Evolutionary conservation across 2,888 invertebrate species (phyloP).

Genomic region (Meiosimyza decipiens): DNA sequence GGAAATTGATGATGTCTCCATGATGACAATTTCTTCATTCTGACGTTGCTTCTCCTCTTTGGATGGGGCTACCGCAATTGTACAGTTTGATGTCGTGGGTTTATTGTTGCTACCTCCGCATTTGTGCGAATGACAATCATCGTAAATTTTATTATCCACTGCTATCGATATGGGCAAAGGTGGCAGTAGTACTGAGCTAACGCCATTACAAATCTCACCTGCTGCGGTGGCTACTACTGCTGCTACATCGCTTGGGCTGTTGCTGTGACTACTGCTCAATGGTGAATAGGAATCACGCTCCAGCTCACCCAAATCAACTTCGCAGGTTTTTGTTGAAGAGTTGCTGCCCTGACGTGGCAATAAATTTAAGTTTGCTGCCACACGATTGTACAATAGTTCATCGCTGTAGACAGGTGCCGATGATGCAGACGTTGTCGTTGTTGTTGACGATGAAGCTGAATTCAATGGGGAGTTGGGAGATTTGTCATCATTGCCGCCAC

Average conservation of each 20-base stretch:
- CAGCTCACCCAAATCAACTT: conserved; percentile 63
- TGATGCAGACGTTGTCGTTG: conserved; percentile 43
- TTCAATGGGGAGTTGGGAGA: conserved; percentile 16
- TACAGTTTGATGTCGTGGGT: conserved; percentile 36
- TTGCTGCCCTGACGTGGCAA: conserved; percentile 51
- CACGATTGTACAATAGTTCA: conserved; percentile 47
- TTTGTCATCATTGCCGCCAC: conserved; percentile 16
- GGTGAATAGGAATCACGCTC: conserved; percentile 67
- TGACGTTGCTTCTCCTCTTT: conserved; percentile 74
- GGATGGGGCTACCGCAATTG: conserved; percentile 48
- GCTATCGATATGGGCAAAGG: conserved; percentile 32
- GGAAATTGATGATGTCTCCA: conserved; percentile 74
- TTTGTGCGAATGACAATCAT: conserved; percentile 31
- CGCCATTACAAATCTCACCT: conserved; percentile 43
- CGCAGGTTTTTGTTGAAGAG: conserved; percentile 62
- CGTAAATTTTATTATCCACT: conserved; percentile 57
- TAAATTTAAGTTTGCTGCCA: conserved; percentile 44
- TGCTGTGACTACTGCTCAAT: conserved; percentile 56
- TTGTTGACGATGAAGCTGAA: background rate
- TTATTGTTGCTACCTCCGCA: background rate
- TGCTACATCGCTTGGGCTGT: conserved; percentile 52
- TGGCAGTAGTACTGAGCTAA: conserved; percentile 39
- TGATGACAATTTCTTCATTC: conserved; percentile 73
- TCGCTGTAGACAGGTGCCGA: conserved; percentile 61
- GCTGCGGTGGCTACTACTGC: conserved; percentile 32